These are phyloP conservation scores for Atrina japonica DNA, from an alignment of 2,888 invertebrate species.

Conservation along the genomic window DNA sequence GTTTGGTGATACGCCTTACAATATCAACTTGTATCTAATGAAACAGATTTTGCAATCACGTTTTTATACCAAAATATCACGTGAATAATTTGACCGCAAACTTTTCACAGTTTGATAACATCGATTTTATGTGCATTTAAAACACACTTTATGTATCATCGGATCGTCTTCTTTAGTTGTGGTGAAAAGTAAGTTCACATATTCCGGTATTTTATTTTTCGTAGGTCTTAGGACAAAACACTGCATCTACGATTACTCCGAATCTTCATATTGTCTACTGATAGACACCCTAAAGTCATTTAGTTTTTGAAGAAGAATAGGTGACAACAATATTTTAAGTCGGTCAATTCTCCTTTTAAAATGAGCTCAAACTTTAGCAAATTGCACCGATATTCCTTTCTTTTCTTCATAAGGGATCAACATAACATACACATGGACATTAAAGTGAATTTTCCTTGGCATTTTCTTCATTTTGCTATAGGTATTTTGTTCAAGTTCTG, in stretches of 20 bases:
- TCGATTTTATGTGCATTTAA: too few relatives aligned
- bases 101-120: too few relatives aligned
- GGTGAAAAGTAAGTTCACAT: too few relatives aligned
- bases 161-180: too few relatives aligned
- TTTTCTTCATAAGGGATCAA: conserved; percentile 10
- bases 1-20: too few relatives aligned
- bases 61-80: too few relatives aligned
- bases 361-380: conserved; percentile 16
- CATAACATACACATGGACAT: conserved; percentile 5
- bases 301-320: conserved; percentile 11
- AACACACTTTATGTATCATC: too few relatives aligned
- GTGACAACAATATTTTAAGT: conserved; percentile 9
- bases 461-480: conserved; percentile 8
- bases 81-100: too few relatives aligned
- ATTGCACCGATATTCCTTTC: conserved; percentile 11
- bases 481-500: background rate
- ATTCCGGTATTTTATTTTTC: too few relatives aligned
- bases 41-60: too few relatives aligned
- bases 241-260: background rate
- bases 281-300: conserved; percentile 9
- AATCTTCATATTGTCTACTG: background rate
- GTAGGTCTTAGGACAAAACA: too few relatives aligned
- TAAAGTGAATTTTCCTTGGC: conserved; percentile 7
- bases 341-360: conserved; percentile 12
- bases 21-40: too few relatives aligned